Evolutionary conservation across 2,888 invertebrate genomes (phyloP), one percentile per base, ranked within the genome.

Genomic region (Melinaea marsaeus): DNA sequence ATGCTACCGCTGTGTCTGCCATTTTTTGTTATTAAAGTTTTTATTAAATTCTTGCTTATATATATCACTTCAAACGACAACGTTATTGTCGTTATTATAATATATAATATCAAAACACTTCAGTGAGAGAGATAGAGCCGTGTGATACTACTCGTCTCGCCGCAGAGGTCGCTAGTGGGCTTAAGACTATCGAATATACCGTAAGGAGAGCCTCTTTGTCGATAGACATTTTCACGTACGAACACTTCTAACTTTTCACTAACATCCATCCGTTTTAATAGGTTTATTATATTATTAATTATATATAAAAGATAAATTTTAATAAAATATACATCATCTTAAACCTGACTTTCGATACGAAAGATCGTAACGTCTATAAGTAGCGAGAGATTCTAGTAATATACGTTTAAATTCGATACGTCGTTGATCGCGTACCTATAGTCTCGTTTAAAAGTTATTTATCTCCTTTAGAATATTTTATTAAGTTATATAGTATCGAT

Each of bases 1-100:
- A 42, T 42, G 42, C 42, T 1, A 88, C 85, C 74, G 93, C 93
- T 5, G 93, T 85, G 9, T 61, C 33, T 55, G 55, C 42, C 42
- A 42, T 42, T 42, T 42, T 9, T 42, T 9, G 9, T 9, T 42
- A 42, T 42, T 37, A 37, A 6, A 37, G 7, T 37, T 37, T n/a
- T 37, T 37, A 6, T 37, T 37, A 7, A 6, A 37, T 6, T 6
- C 7, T 37, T 37, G 7, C 4, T 6, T 37, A 37, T 37, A 22
- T 22, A 37, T 37, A 6, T 37, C 37, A 37, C 37, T 37, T 37
- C 37, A 37, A 37, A 9, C 42, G 9, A 42, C 6, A 9, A 42
- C 2, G 9, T 42, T 42, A 42, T 42, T 42, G 9, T 42, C 1
- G 9, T 42, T 1, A 7, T 42, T 9, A 7, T 42, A 42, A 7